Percentiles rank a stretch among this genome's conserved stretches.
Conservation (phyloP, 2,113 vertebrate species). For the Myanophis thanlyinensis region DNA sequence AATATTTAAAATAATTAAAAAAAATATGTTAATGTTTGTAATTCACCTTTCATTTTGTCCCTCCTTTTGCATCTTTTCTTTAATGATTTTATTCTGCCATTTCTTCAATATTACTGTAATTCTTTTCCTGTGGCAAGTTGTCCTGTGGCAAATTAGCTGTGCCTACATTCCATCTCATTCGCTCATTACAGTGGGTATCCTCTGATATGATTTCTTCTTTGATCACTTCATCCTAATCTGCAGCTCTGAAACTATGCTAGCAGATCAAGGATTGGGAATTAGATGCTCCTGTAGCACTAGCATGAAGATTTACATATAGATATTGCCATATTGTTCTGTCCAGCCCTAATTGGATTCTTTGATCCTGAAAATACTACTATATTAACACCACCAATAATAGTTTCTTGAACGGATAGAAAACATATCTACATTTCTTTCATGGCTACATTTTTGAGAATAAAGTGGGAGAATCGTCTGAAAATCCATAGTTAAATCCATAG, state of each 20-base stretch:
- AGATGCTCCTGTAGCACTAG: not conserved
- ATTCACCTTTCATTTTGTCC: not conserved
- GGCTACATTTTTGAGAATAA: not conserved
- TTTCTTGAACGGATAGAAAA: not conserved
- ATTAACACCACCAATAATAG: not conserved
- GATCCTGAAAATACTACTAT: not conserved
- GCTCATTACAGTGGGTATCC: not conserved
- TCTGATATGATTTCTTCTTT: not conserved
- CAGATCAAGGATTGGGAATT: not conserved
- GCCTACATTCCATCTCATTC: not conserved
- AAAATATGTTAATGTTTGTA: not conserved
- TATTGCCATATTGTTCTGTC: not conserved
- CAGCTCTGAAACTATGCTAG: not conserved
- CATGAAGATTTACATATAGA: too few species aligned
- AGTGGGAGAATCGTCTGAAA: not conserved
- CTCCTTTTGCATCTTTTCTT: not conserved
- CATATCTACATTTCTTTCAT: not conserved
- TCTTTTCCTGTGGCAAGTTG: too few species aligned
- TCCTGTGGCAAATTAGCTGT: too few species aligned
- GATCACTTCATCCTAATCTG: not conserved
- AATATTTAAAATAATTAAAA: too few species aligned
- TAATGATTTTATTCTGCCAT: too few species aligned
- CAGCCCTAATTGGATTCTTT: not conserved
- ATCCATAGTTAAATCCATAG: not conserved
- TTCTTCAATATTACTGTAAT: too few species aligned